A percentile compares a stretch with the other conserved stretches of the same genome.
Conservation (phyloP, 2,113 vertebrate species). For the Tretioscincus oriximinensis region DNA sequence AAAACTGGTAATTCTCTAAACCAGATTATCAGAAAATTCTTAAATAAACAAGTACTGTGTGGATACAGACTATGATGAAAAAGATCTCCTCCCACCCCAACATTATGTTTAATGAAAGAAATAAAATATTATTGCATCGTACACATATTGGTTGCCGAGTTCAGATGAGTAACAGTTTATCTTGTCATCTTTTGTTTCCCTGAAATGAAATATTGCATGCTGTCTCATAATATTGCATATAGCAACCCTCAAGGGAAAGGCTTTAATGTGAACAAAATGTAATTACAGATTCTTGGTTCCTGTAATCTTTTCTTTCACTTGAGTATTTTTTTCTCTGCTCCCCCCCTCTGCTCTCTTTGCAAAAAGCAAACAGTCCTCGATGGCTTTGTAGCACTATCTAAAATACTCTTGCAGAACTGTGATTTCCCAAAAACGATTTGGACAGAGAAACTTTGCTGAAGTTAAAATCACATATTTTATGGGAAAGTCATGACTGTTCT, state of each 20-base stretch:
- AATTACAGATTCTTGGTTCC: constrained; percentile 31
- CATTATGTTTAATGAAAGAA: constrained; percentile 40
- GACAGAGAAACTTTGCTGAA: constrained; percentile 3
- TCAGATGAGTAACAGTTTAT: constrained; percentile 13
- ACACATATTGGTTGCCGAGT: constrained; percentile 33
- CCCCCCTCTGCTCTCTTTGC: background rate
- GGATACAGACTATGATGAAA: background rate
- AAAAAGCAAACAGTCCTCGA: constrained; percentile 19
- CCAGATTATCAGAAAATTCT: too few species aligned
- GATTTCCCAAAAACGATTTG: constrained; percentile 21
- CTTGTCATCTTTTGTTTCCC: constrained; percentile 27
- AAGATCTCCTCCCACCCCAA: constrained; percentile 1
- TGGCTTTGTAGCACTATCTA: constrained; percentile 34
- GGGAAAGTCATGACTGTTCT: background rate
- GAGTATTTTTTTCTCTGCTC: background rate
- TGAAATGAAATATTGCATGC: constrained; percentile 47
- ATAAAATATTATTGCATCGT: constrained; percentile 32
- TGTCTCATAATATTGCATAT: constrained; percentile 45
- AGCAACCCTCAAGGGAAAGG: constrained; percentile 37
- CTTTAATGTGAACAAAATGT: constrained; percentile 29
- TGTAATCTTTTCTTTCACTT: constrained; percentile 2
- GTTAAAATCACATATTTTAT: constrained; percentile 13
- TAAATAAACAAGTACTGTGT: too few species aligned
- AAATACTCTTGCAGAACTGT: constrained; percentile 22
- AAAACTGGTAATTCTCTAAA: too few species aligned